A percentile compares a stretch with the other conserved stretches of the same genome.
phyloP scores from a whole-genome alignment of 2,113 vertebrate genomes.

The Oreocharis arfaki region DNA sequence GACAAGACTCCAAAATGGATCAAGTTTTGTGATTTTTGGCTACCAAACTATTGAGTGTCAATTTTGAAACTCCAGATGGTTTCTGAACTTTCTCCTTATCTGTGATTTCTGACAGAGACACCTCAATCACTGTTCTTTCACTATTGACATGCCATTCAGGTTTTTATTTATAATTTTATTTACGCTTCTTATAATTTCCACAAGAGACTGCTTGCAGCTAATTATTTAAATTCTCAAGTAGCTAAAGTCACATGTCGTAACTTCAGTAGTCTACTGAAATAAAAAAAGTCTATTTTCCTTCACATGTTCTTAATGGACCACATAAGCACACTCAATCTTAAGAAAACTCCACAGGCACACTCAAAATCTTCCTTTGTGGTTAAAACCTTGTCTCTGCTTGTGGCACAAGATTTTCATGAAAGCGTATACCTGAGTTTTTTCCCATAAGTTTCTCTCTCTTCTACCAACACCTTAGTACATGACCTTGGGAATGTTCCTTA shows the following conservation, averaged over 20 bases:
- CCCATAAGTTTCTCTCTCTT: background rate
- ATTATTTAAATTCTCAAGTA: background rate
- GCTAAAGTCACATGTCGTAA: background rate
- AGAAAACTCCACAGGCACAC: background rate
- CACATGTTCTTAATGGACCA: background rate
- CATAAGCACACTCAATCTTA: background rate
- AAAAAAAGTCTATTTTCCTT: background rate
- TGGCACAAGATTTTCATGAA: background rate
- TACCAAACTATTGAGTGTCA: background rate
- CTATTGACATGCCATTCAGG: background rate
- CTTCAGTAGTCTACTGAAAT: background rate
- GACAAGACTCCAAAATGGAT: background rate
- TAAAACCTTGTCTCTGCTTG: background rate
- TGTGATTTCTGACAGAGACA: background rate
- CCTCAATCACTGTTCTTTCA: background rate
- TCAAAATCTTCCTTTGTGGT: background rate
- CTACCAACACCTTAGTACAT: background rate
- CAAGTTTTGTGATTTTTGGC: background rate
- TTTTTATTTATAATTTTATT: background rate
- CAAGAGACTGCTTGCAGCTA: background rate
- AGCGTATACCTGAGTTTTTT: background rate
- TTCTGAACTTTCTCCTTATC: background rate
- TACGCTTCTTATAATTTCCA: background rate
- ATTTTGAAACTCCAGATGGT: background rate
- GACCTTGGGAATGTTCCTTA: background rate